Evolutionary conservation across 2,888 invertebrate genomes (phyloP).

Genomic region (Amorpha juglandis): DNA sequence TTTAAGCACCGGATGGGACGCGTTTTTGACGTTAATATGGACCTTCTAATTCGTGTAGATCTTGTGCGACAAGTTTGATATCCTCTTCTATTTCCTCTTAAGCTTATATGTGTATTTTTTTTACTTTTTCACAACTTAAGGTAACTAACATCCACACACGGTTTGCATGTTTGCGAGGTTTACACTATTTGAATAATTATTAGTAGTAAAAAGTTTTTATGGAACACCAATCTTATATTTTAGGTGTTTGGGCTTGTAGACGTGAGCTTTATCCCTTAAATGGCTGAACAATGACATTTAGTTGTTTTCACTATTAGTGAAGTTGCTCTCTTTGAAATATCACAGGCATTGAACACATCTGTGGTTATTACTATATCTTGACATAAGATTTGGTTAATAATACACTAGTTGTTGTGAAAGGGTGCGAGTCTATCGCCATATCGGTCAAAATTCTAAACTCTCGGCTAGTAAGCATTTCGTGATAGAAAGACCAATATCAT

Average conservation of each 20-base stretch:
- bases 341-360: not conserved
- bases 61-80: slow-evolving; percentile 4
- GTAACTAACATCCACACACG: not conserved
- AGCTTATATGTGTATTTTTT: not conserved
- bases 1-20: slow-evolving; percentile 1
- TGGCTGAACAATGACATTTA: not conserved
- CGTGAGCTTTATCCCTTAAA: not conserved
- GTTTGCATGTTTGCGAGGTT: not conserved
- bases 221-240: not conserved
- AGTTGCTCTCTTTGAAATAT: not conserved
- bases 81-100: not conserved
- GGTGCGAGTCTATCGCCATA: too few species aligned
- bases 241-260: not conserved
- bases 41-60: slow-evolving; percentile 6
- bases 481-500: too few species aligned
- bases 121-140: slow-evolving; percentile 1
- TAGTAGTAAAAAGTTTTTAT: not conserved
- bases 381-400: too few species aligned
- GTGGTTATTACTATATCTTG: not conserved
- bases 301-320: not conserved
- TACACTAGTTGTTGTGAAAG: too few species aligned
- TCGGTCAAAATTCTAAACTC: too few species aligned
- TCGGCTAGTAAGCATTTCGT: too few species aligned
- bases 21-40: slow-evolving; percentile 1
- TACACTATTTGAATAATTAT: not conserved